phyloP scores from a whole-genome alignment of 2,888 invertebrate genomes.

The Diaprepes abbreviatus region DNA sequence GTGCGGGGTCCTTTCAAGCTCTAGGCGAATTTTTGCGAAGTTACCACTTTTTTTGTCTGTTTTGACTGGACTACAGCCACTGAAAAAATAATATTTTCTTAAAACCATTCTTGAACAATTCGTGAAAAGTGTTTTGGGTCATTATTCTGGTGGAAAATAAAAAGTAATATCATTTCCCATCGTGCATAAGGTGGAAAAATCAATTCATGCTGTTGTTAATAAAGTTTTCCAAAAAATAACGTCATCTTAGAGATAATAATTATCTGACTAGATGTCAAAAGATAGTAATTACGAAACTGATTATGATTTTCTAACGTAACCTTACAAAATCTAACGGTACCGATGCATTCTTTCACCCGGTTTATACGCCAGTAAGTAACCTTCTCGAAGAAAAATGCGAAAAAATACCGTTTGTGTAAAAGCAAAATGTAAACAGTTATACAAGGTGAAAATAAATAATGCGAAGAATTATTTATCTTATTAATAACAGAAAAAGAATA shows the following conservation, averaged over 20 bases:
- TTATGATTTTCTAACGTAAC: slow-evolving; percentile 33
- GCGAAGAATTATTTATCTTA: neutral
- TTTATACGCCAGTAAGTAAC: slow-evolving; percentile 23
- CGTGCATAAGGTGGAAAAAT: no score
- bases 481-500: slow-evolving; percentile 23
- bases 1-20: no score
- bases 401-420: slow-evolving; percentile 13
- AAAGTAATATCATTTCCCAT: no score
- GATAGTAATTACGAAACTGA: slow-evolving; percentile 18
- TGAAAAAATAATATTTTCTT: no score
- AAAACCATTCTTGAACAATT: no score
- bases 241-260: neutral
- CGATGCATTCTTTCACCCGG: slow-evolving; percentile 38
- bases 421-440: slow-evolving; percentile 28
- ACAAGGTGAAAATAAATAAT: slow-evolving; percentile 36
- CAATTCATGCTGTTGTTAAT: no score
- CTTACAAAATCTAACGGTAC: slow-evolving; percentile 40
- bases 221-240: no score
- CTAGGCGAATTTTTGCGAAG: no score
- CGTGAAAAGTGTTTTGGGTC: no score
- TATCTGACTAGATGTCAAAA: neutral
- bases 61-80: no score
- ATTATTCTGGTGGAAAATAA: no score
- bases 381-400: slow-evolving; percentile 26
- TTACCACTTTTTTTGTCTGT: no score